These are phyloP conservation scores for Thermophis baileyi DNA, from an alignment of 2,113 vertebrate species.

Conservation along the genomic window DNA sequence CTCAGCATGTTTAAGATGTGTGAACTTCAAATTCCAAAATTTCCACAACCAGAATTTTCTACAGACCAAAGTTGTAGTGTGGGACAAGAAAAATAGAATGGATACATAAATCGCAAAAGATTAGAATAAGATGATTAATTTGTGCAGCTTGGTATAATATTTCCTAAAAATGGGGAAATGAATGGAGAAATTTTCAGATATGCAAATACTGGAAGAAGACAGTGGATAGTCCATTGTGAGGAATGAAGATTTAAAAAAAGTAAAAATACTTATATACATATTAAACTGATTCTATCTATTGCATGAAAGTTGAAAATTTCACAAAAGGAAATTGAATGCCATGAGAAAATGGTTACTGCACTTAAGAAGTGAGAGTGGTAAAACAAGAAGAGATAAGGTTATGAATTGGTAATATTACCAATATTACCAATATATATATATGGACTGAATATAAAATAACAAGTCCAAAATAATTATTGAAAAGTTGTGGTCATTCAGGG, in stretches of 20 bases:
- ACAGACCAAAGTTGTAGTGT: not conserved
- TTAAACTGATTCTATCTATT: not conserved
- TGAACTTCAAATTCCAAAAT: not conserved
- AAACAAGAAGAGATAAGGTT: not conserved
- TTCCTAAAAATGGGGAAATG: not conserved
- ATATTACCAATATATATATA: no score
- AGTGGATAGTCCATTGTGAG: not conserved
- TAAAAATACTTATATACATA: not conserved
- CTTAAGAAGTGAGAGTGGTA: not conserved
- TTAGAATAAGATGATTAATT: not conserved
- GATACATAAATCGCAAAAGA: not conserved
- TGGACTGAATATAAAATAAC: not conserved
- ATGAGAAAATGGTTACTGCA: not conserved
- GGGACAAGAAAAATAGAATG: not conserved
- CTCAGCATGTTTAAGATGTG: not conserved
- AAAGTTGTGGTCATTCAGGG: not conserved
- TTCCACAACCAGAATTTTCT: not conserved
- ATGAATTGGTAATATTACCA: not conserved
- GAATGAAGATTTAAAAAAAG: not conserved
- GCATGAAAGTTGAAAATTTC: not conserved
- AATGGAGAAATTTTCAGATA: not conserved
- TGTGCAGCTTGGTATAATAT: not conserved
- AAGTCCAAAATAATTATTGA: not conserved
- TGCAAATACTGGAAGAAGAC: not conserved
- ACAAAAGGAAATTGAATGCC: not conserved